Evolutionary conservation across 2,888 invertebrate species (phyloP).

Genomic region (Arctia plantaginis): DNA sequence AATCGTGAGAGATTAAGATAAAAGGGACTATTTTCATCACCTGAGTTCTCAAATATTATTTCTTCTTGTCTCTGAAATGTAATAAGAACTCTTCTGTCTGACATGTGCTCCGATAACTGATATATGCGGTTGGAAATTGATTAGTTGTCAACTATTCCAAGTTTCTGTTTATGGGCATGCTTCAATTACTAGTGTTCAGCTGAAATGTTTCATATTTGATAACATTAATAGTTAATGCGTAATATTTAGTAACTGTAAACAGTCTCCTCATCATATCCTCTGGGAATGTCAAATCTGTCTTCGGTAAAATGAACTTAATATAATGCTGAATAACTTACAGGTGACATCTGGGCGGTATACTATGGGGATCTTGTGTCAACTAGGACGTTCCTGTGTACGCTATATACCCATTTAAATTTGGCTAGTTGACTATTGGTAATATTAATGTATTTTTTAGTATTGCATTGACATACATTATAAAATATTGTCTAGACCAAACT

Average conservation of each 20-base stretch:
- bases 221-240: not conserved
- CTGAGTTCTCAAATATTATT: not conserved
- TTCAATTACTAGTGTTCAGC: not conserved
- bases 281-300: no score
- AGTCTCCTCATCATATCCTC: no score
- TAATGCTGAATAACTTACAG: no score
- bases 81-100: not conserved
- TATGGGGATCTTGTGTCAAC: no score
- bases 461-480: not conserved
- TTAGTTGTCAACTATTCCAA: not conserved
- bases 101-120: conserved; percentile 3
- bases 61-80: not conserved
- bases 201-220: not conserved
- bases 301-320: no score
- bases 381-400: not conserved
- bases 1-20: no score
- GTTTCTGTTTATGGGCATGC: not conserved
- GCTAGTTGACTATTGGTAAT: not conserved
- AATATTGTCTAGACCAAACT: no score
- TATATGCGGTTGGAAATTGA: conserved; percentile 9
- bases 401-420: not conserved
- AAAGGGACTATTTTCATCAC: not conserved
- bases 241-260: no score
- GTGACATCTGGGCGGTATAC: no score
- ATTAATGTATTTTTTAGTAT: not conserved